Base-by-base conservation (phyloP, 2,113 vertebrate genomes). In the Megaceryle maxima region DNA sequence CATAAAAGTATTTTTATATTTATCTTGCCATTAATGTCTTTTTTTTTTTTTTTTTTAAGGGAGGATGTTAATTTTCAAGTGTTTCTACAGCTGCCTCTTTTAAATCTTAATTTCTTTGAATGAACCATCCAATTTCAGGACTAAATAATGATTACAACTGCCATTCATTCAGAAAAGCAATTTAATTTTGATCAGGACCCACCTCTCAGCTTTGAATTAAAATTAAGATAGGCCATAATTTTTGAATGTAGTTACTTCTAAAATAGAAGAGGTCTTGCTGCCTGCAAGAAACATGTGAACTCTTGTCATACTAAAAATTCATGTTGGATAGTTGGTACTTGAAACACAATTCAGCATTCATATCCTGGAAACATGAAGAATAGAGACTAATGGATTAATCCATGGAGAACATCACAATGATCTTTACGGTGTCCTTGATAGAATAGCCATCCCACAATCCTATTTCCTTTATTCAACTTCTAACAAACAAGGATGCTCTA, bases 161-260 rank as follows among this genome's bases (percentile, higher is more conserved):
- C 43, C 69, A 87, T 79, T 93, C 90, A 96, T 92, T 92, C 69
- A 90, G 88, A 87, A 92, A 91, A 92, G 86, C 79, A 77, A 91
- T 96, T 92, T 90, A 60, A 92, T 93, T 95, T 86, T 88, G 88
- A 82, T 90, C 73, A 92, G 66, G 48, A 78, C 57, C 35, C 88
- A 87, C 48, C 33, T 63, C 60, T 57, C 11, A 31, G 43, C 76
- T 81, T 77, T 90, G 88, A 96, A 97, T 96, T 93, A 67, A 92
- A 94, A 95, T 92, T 82, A 92, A 83, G 66, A 57, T 10, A n/a
- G 57, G 66, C 60, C 73, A 69, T 35, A 56, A 46, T 75, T 88
- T 86, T 74, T 81, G 21, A 81, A 81, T 53, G 20, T 10, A 59
- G 64, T 88, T 64, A 57, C 50, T 91, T 68, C 57, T 59, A 62